Evolutionary conservation across 2,797 vertebrate species (phyloP).

Genomic region (Lacerta viridis): DNA sequence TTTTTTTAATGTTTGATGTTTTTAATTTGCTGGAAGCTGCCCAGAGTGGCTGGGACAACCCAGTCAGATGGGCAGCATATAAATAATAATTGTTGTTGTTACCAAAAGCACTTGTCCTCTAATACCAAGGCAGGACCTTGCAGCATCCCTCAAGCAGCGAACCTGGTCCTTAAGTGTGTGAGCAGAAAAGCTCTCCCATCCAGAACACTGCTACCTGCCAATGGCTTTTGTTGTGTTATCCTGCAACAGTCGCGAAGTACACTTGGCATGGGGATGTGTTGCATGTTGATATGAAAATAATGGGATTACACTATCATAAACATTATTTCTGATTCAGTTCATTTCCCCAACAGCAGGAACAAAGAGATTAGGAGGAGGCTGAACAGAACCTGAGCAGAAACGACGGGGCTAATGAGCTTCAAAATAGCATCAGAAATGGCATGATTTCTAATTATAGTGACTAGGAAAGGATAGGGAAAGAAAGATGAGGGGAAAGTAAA

Average conservation of each 20-base stretch:
- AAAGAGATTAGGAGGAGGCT: constrained; percentile 32
- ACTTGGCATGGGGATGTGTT: background rate
- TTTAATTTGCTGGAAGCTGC: too few relatives aligned
- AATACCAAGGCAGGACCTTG: too few relatives aligned
- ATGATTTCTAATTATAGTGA: constrained; percentile 64
- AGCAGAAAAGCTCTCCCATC: too few relatives aligned
- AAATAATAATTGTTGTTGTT: too few relatives aligned
- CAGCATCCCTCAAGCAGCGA: background rate
- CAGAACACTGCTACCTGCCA: background rate
- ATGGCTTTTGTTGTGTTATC: background rate
- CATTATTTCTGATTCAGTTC: constrained; percentile 41
- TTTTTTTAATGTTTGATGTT: too few relatives aligned
- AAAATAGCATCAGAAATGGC: constrained; percentile 44
- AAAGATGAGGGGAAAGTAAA: too few relatives aligned
- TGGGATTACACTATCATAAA: constrained; percentile 22
- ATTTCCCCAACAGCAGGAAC: constrained; percentile 25
- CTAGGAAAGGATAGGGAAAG: too few relatives aligned
- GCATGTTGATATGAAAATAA: constrained; percentile 32
- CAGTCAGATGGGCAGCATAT: too few relatives aligned
- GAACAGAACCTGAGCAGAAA: constrained; percentile 50
- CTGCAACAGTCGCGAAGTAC: background rate
- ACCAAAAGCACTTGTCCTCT: too few relatives aligned
- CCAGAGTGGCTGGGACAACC: too few relatives aligned
- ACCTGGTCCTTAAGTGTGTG: background rate
- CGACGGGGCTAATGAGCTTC: constrained; percentile 35